Percentiles rank a stretch among this genome's conserved stretches.
Conservation (phyloP, 2,113 vertebrate genomes). For the Gopherus flavomarginatus region DNA sequence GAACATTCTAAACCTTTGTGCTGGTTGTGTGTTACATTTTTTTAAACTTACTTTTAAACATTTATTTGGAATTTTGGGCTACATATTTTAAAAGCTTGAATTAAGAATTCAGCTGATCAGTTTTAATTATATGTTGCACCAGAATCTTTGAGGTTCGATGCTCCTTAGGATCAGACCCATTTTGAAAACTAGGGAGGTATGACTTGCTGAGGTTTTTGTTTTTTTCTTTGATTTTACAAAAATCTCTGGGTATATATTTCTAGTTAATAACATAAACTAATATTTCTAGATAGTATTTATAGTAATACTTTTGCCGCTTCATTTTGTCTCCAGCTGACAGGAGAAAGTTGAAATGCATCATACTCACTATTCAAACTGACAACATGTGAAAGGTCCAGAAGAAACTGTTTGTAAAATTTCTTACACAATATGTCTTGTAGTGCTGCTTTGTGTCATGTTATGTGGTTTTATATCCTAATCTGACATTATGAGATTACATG, state of each 20-base stretch:
- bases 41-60: neutral
- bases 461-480: constrained; percentile 66
- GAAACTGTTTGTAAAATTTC: constrained; percentile 70
- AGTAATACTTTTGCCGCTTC: constrained; percentile 44
- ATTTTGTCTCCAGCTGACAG: constrained; percentile 67
- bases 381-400: constrained; percentile 63
- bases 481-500: constrained; percentile 71
- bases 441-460: constrained; percentile 72
- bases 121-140: neutral
- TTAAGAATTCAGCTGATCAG: neutral
- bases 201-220: neutral
- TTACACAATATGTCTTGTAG: constrained; percentile 62
- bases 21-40: neutral
- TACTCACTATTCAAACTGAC: constrained; percentile 64
- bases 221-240: neutral
- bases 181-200: neutral
- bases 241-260: constrained; percentile 1
- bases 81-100: neutral
- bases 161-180: neutral
- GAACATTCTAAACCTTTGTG: neutral
- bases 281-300: constrained; percentile 48
- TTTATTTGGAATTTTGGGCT: neutral
- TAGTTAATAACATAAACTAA: constrained; percentile 9
- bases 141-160: neutral
- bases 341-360: constrained; percentile 61